Evolutionary conservation across 2,888 invertebrate species (phyloP), one percentile per base, ranked within the genome.

Genomic region (Andrena bucephala): DNA sequence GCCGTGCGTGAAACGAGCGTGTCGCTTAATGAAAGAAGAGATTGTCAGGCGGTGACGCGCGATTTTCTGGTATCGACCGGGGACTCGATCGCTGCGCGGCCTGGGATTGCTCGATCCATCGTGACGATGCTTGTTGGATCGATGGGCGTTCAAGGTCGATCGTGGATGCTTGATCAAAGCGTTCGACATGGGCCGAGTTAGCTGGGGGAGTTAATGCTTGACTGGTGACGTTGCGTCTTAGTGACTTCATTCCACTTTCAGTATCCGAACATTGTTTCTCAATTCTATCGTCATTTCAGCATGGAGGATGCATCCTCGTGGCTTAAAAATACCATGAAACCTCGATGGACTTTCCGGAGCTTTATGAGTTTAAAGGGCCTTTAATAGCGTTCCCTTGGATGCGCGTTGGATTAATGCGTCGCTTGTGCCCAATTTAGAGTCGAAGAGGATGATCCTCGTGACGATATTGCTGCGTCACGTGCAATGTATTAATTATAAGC

Each of bases 1-100:
- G 60, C 75, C 70, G 76, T 85, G 85, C 85, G 85, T 83, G 85
- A 85, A 85, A 85, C 74, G 79, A 66, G 67, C 83, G 71, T 73
- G 73, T 74, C 85, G 79, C 2, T 79, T 77, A 83, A 85, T 72
- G 85, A 85, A 85, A 83, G 83, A 75, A 77, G 74, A 77, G 83
- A 83, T 83, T 77, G 66, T 60, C 62, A 24, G 69, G 52, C 79
- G 79, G 79, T 82, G 79, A 82, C 74, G 70, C 73, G 79, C 74
- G 74, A 82, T 74, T 81, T 60, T 76, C 75, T 81, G 75, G 76
- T 65, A 72, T 75, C 50, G 81, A 69, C 60, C 62, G 33, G 63
- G 72, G 66, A 79, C 72, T 79, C 73, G 62, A 74, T 73, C 67
- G 66, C 42, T 24, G 20, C 36, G 29, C 48, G 50, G 54, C 54